Evolutionary conservation across 2,113 vertebrate species (phyloP).

Genomic region (Sterna hirundo): DNA sequence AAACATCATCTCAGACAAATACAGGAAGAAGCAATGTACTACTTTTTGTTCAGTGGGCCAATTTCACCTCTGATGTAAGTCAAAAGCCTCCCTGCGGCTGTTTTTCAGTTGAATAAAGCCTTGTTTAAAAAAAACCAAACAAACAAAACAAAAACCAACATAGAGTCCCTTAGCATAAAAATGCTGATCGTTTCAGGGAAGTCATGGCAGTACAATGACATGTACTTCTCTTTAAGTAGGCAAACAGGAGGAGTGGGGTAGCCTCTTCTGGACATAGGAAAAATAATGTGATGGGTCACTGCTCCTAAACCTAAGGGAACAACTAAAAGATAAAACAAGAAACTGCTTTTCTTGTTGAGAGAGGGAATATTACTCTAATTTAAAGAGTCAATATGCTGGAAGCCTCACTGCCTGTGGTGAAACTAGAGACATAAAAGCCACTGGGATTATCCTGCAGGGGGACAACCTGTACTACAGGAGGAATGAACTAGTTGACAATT

Average conservation of each 20-base stretch:
- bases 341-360: not conserved
- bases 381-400: not conserved
- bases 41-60: not conserved
- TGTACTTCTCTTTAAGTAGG: not conserved
- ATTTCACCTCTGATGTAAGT: not conserved
- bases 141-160: not conserved
- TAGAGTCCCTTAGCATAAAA: not conserved
- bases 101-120: not conserved
- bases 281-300: not conserved
- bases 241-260: not conserved
- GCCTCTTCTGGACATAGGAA: not conserved
- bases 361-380: not conserved
- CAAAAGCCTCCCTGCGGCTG: not conserved
- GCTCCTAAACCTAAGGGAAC: not conserved
- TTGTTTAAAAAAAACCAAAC: not conserved
- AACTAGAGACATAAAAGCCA: not conserved
- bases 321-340: not conserved
- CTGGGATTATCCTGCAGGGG: not conserved
- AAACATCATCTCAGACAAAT: constrained; percentile 16
- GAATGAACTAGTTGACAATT: not conserved
- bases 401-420: not conserved
- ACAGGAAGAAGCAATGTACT: not conserved
- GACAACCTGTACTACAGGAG: not conserved
- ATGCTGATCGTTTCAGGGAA: not conserved
- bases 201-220: not conserved